Conservation (phyloP, 23 tunicate genomes). For the Aplidium turbinatum region DNA sequence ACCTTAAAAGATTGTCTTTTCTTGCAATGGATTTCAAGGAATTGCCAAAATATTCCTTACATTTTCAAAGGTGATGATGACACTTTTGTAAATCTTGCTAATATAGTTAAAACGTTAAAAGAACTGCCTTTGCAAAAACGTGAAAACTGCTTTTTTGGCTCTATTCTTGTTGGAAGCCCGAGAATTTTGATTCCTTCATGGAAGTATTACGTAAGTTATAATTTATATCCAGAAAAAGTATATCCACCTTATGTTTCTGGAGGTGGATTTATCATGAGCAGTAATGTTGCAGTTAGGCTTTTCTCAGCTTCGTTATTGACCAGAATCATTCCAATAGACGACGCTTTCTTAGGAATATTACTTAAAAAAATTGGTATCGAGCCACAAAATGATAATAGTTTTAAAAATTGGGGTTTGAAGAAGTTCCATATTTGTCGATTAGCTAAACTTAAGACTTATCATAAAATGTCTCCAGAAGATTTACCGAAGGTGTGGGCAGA, state of each 20-base stretch:
- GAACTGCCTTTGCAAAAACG: slow-evolving; percentile 6
- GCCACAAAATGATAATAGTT: slow-evolving; percentile 61
- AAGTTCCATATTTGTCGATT: slow-evolving; percentile 40
- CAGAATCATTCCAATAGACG: slow-evolving; percentile 85
- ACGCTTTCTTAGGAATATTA: slow-evolving; percentile 83
- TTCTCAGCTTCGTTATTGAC: slow-evolving; percentile 49
- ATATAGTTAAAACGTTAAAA: slow-evolving; percentile 59
- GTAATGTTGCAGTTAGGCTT: slow-evolving; percentile 48
- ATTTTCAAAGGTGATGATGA: slow-evolving; percentile 91
- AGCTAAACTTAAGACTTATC: slow-evolving; percentile 71
- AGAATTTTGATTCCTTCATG: slow-evolving; percentile 71
- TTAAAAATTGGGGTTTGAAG: slow-evolving; percentile 89
- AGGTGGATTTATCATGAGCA: slow-evolving; percentile 86
- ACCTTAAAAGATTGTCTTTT: slow-evolving; percentile 80
- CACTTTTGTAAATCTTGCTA: slow-evolving; percentile 60
- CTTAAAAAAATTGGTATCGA: slow-evolving; percentile 42
- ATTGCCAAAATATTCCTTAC: slow-evolving; percentile 66
- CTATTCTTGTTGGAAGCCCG: slow-evolving; percentile 57
- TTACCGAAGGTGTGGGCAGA: slow-evolving; percentile 47
- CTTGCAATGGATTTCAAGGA: slow-evolving; percentile 69
- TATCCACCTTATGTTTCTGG: slow-evolving; percentile 96
- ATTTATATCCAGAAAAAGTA: slow-evolving; percentile 63
- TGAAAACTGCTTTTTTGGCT: slow-evolving; percentile 58
- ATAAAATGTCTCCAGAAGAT: slow-evolving; percentile 44
- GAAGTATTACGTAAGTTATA: slow-evolving; percentile 81